These are phyloP conservation scores for Meliscaeva auricollis DNA, from an alignment of 2,888 invertebrate species.

Conservation along the genomic window DNA sequence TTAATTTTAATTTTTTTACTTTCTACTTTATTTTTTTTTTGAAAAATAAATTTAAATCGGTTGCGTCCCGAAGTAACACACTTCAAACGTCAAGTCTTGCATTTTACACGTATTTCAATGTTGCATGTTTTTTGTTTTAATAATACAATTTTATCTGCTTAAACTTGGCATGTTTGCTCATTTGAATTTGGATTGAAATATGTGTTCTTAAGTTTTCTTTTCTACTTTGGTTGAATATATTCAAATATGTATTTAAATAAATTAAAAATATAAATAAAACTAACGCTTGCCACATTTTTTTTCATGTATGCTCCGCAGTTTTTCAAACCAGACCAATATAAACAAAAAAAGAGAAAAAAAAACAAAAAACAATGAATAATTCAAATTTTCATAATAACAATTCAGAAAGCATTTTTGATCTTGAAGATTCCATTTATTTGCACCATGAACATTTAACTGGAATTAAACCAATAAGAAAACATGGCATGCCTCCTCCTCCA, in stretches of 20 bases:
- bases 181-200: neutral
- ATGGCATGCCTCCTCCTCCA: slow-evolving; percentile 61
- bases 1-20: too few species aligned
- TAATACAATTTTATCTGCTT: neutral
- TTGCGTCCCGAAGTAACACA: too few species aligned
- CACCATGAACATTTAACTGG: slow-evolving; percentile 59
- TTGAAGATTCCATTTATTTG: slow-evolving; percentile 65
- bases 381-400: slow-evolving; percentile 62
- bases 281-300: slow-evolving; percentile 62
- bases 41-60: too few species aligned
- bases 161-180: slow-evolving; percentile 1
- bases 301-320: slow-evolving; percentile 66
- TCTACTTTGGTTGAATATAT: neutral
- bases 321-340: slow-evolving; percentile 16
- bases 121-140: slow-evolving; percentile 3
- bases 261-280: slow-evolving; percentile 14
- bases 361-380: slow-evolving; percentile 56
- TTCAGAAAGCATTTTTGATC: slow-evolving; percentile 54
- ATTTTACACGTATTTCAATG: neutral
- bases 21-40: too few species aligned
- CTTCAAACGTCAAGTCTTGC: too few species aligned
- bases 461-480: slow-evolving; percentile 58
- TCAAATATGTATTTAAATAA: neutral
- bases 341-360: too few species aligned
- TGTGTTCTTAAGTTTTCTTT: neutral